Base-by-base conservation (phyloP, 2,113 vertebrate species). In the Holacanthus passer region DNA sequence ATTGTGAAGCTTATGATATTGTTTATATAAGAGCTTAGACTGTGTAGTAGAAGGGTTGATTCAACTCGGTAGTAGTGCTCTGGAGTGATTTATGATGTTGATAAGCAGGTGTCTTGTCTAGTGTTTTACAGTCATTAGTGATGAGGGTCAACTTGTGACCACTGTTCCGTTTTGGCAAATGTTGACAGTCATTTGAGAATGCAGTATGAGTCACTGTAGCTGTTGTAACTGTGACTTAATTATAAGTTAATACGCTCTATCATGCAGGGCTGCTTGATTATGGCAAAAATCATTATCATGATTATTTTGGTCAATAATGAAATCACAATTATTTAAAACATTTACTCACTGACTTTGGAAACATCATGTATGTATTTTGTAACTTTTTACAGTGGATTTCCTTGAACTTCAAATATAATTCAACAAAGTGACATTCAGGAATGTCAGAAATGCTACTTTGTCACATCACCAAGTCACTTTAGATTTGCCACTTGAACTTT, bases 1-100 rank as follows among this genome's bases (percentile, higher is more conserved):
- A 53, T 69, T 80, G 73, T 79, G 32, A 41, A 62, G 50, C 50
- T 43, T 20, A 9, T 79, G 16, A 63, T 72, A 43, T 73, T 87
- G 78, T 82, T 87, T 69, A 72, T 27, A 11, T 64, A 43, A 50
- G 55, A 76, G 29, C 31, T 50, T 3, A 32, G 41, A 47, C 55
- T 37, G 35, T 4, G 11, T 53, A 27, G 31, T n/a, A 14, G n/a
- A 37, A 27, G 48, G 37, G 17, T 24, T n/a, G 50, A 65, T 39
- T 71, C 17, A 43, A 20, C 20, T 74, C 32, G 7, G 32, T 12
- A 24, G 24, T 20, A 8, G 12, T 20, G 4, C 16, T 24, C 17
- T 24, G 24, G 20, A 43, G 31, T 45, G 9, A 7, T 24, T 13
- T 24, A 43, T 55, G 3, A n/a, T 74, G n/a, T 71, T 39, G 39